These are phyloP conservation scores for Nemurella pictetii DNA, from an alignment of 2,888 invertebrate species.

Conservation along the genomic window DNA sequence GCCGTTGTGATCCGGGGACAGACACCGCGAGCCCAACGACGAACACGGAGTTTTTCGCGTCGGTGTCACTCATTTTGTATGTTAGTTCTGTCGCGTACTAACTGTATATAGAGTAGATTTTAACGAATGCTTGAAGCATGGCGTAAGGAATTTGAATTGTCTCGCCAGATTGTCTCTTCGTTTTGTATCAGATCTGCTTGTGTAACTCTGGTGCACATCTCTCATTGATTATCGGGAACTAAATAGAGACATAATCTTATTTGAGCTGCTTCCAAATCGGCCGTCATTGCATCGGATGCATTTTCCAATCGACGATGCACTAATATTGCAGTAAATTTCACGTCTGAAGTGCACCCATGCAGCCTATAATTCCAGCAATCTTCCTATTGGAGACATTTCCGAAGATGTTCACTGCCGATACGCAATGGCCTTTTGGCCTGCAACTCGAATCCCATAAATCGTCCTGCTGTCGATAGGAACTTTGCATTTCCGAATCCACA, in stretches of 20 bases:
- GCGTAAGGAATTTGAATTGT: background rate
- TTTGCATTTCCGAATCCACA: background rate
- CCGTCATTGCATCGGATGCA: background rate
- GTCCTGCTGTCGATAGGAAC: background rate
- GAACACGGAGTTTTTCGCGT: too few species aligned
- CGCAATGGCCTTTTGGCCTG: background rate
- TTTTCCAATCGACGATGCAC: background rate
- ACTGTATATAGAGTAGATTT: too few species aligned
- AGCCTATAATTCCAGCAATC: background rate
- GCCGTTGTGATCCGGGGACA: background rate
- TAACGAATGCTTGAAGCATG: too few species aligned
- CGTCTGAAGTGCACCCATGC: background rate
- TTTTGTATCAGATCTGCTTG: background rate
- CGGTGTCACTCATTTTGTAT: too few species aligned
- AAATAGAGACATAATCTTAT: background rate
- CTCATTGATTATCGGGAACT: background rate
- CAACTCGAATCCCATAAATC: background rate
- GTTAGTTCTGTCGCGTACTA: too few species aligned
- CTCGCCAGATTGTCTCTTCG: background rate
- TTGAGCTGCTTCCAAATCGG: background rate
- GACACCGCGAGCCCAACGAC: too few species aligned
- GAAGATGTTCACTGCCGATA: background rate
- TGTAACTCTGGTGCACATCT: background rate
- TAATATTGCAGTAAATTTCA: background rate
- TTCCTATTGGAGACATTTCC: background rate